phyloP scores from a whole-genome alignment of 2,113 vertebrate species.

The Chaenogobius annularis region DNA sequence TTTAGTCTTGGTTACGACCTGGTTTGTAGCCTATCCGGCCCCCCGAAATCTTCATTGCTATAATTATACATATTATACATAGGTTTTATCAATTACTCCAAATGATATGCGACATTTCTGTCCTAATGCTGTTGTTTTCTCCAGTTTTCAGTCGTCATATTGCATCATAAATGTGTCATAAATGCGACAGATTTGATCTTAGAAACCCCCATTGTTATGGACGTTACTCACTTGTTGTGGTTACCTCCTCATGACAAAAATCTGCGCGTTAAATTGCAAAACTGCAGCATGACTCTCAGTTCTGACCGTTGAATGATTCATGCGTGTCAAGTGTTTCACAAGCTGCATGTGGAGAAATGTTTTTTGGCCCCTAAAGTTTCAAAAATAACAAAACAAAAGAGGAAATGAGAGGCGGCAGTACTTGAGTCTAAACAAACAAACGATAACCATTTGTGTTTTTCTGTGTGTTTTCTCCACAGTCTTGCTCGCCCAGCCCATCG shows the following conservation, averaged over 20 bases:
- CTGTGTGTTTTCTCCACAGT: conserved; percentile 64
- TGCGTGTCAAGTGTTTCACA: background rate
- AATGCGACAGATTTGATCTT: too few species aligned
- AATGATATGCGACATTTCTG: too few species aligned
- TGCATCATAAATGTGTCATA: too few species aligned
- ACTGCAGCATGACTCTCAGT: background rate
- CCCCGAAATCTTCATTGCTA: too few species aligned
- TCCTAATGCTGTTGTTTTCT: too few species aligned
- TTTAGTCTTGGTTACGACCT: too few species aligned
- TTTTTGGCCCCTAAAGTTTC: background rate
- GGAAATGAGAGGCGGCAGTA: background rate
- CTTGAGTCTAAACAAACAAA: background rate
- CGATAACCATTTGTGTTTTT: too few species aligned
- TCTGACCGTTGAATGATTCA: background rate
- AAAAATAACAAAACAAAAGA: background rate
- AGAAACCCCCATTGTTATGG: too few species aligned
- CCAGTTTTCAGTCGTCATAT: too few species aligned
- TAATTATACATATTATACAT: too few species aligned
- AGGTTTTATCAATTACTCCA: too few species aligned
- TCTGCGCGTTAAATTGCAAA: background rate
- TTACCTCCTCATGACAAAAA: background rate
- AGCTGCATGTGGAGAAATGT: background rate
- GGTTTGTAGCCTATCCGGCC: too few species aligned
- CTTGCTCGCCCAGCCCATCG: conserved; percentile 84
- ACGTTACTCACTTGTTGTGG: background rate